Evolutionary conservation across 2,797 vertebrate species (phyloP), one percentile per base, ranked within the genome.

Genomic region (Tragopan temminckii): DNA sequence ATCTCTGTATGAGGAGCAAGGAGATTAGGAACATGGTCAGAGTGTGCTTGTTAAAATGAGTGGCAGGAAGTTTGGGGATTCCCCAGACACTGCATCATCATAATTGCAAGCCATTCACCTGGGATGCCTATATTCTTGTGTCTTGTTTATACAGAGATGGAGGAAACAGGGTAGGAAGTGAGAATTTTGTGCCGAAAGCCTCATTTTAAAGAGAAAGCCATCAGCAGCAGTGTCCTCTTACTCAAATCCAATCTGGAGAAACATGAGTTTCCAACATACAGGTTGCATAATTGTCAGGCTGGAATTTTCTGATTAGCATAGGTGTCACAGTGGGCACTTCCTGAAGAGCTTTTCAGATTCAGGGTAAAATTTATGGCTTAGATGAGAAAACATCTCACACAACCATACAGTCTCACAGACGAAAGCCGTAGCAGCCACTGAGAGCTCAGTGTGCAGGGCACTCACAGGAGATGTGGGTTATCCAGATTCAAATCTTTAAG

Each of bases 11-110:
- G 33, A 58, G 40, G 17, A 84, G 11, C 29, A 52, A 55, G 50
- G n/a, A 69, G 61, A 42, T 33, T 12, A 63, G 31, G 64, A 85
- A 31, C 27, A 13, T 0, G 18, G 29, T 45, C 25, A 42, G 25
- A 42, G 31, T 25, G 36, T 78, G 7, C 19, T 35, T 58, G 15
- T 84, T 78, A n/a, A 62, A 84, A 48, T 18, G 15, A 64, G 42
- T 64, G 63, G 9, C 68, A 62, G 33, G 62, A 81, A 72, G 38
- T 38, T 42, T n/a, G 16, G 20, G 81, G 40, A 66, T 82, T 62
- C 1, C 2, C 31, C 67, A 1, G 2, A 52, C 70, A 25, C 33
- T 35, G 4, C 19, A 62, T 69, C 40, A 6, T 46, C 8, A 1
- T 71, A n/a, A 86, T 95, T 84, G 31, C 6, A 35, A 45, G 33